phyloP scores from a whole-genome alignment of 2,797 vertebrate species.

The Malacoctenus gilli region DNA sequence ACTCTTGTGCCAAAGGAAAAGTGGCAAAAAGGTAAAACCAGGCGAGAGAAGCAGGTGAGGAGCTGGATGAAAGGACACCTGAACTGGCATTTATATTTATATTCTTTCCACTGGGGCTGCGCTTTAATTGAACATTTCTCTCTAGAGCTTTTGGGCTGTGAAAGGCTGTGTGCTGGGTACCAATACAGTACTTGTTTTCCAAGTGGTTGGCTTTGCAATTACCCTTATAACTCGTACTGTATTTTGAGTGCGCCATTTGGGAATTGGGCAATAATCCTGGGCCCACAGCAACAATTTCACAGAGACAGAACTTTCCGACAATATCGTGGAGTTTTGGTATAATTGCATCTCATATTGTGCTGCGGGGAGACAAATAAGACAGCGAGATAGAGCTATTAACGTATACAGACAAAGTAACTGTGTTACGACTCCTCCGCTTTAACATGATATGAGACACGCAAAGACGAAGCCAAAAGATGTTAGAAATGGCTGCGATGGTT shows the following conservation, averaged over 20 bases:
- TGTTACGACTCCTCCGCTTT: constrained; percentile 35
- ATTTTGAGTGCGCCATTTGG: constrained; percentile 69
- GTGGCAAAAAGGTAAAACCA: constrained; percentile 13
- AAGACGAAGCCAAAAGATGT: constrained; percentile 2
- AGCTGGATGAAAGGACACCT: constrained; percentile 25
- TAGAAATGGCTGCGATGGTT: constrained; percentile 1
- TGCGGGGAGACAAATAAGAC: constrained; percentile 56
- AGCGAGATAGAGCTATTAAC: constrained; percentile 50
- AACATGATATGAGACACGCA: constrained; percentile 21
- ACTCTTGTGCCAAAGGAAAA: constrained; percentile 32
- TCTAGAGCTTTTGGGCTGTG: constrained; percentile 51
- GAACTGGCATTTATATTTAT: constrained; percentile 43
- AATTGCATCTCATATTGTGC: constrained; percentile 66
- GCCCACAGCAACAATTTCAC: constrained; percentile 69
- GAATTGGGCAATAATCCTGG: constrained; percentile 69
- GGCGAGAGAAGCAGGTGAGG: constrained; percentile 19
- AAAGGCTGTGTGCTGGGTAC: constrained; percentile 51
- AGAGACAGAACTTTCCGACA: constrained; percentile 60
- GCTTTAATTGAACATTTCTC: constrained; percentile 70
- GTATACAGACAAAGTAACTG: constrained; percentile 41
- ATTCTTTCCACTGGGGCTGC: constrained; percentile 35
- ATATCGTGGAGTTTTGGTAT: constrained; percentile 58
- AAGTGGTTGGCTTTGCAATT: constrained; percentile 77
- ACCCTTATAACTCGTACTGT: constrained; percentile 71
- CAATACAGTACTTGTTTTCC: constrained; percentile 69